Evolutionary conservation across 2,113 vertebrate genomes (phyloP).

Genomic region (Nothocercus julius): DNA sequence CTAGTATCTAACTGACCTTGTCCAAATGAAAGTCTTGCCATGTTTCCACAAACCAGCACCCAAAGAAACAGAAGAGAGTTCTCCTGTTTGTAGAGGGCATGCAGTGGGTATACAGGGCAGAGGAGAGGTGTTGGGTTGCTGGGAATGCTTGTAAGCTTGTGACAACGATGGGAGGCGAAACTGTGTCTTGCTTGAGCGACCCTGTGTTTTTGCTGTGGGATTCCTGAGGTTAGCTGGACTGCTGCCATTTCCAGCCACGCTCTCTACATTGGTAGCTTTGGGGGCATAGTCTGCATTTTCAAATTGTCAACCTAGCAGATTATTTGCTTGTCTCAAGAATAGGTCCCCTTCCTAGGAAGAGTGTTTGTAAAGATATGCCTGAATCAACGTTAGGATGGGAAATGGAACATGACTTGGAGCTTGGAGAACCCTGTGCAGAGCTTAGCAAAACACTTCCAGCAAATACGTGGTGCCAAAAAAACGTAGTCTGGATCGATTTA

Average conservation of each 20-base stretch:
- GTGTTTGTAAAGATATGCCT: background rate
- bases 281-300: background rate
- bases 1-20: background rate
- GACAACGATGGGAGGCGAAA: background rate
- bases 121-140: background rate
- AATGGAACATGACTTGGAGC: background rate
- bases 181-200: background rate
- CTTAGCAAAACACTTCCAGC: background rate
- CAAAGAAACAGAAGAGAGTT: background rate
- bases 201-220: background rate
- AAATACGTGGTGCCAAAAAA: background rate
- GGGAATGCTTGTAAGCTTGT: background rate
- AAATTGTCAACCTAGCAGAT: background rate
- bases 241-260: background rate
- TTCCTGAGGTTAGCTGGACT: background rate
- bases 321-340: background rate
- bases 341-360: background rate
- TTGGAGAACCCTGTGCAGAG: background rate
- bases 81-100: background rate
- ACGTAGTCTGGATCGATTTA: background rate
- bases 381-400: background rate
- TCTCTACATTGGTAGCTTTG: background rate
- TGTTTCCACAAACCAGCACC: background rate
- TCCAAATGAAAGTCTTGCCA: background rate
- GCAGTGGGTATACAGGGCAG: background rate